Evolutionary conservation across 2,113 vertebrate genomes (phyloP), one percentile per base, ranked within the genome.

Genomic region (Limanda limanda): DNA sequence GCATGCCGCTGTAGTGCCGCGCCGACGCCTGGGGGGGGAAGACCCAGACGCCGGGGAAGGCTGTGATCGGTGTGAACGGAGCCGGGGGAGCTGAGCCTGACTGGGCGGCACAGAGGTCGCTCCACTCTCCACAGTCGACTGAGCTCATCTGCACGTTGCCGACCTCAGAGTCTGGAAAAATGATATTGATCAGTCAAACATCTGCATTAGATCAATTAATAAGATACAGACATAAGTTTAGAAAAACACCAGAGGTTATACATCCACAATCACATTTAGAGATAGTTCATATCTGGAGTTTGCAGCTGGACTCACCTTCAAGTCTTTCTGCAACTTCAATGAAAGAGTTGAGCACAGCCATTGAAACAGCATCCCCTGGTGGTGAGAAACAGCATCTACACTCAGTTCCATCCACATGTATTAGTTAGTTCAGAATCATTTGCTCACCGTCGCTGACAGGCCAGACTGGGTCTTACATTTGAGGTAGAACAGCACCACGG

Each of bases 101-200:
- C 91, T 95, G 93, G 69, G 91, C 90, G 0, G 70, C 78, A 24
- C 97, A 99, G 12, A 97, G 56, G 24, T 95, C 91, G 4, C 96
- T 92, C 96, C 96, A 98, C 80, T 98, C 97, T 45, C 95, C 96
- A 78, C 97, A 99, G 89, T 98, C 94, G 2, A 98, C 86, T 0
- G 75, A 86, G 2, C 91, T 87, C 83, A 99, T 91, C 37, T 93
- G 91, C 52, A 97, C 48, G 3, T 89, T 89, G 0, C 12, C 72
- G 0, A 88, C 82, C 51, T 88, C 95, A 90, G 79, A 55, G 7
- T 81, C 87, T 93, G 47, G 56, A 35, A 56, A 68, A 31, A 57
- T 15, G 17, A 21, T 1, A n/a, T 21, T 51, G 1, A 67, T 40
- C 18, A 58, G 18, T n/a, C 11, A 23, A 40, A 9, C 48, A 21